phyloP scores from a whole-genome alignment of 1,140 invertebrate species.

The Ephestia elutella region DNA sequence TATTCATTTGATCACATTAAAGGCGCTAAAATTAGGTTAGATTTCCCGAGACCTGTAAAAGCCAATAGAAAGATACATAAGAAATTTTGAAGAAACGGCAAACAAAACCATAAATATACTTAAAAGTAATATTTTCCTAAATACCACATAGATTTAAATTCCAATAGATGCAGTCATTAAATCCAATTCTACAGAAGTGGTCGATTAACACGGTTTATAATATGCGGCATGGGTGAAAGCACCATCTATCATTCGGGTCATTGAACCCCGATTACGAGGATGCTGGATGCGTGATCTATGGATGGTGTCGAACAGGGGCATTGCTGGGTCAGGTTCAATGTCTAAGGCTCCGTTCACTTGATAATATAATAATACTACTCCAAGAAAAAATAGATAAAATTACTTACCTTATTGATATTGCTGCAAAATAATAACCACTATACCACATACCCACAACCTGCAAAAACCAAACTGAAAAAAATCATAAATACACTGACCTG shows the following conservation, averaged over 20 bases:
- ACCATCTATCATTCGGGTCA: slow-evolving; percentile 19
- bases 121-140: neutral
- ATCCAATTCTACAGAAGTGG: slow-evolving; percentile 10
- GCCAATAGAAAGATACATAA: no score
- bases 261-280: slow-evolving; percentile 14
- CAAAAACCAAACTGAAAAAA: no score
- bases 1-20: no score
- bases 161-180: neutral
- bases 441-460: no score
- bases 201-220: slow-evolving; percentile 11
- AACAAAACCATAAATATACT: no score
- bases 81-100: no score
- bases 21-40: no score
- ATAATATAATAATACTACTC: neutral
- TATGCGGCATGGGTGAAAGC: slow-evolving; percentile 10
- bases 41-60: no score
- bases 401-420: no score
- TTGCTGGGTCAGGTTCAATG: slow-evolving; percentile 24
- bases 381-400: no score
- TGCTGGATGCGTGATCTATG: slow-evolving; percentile 25
- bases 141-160: neutral
- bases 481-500: no score
- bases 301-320: slow-evolving; percentile 15
- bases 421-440: no score
- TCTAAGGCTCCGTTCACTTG: slow-evolving; percentile 16